These are phyloP conservation scores for Thyatira batis DNA, from an alignment of 2,888 invertebrate species.

Conservation along the genomic window DNA sequence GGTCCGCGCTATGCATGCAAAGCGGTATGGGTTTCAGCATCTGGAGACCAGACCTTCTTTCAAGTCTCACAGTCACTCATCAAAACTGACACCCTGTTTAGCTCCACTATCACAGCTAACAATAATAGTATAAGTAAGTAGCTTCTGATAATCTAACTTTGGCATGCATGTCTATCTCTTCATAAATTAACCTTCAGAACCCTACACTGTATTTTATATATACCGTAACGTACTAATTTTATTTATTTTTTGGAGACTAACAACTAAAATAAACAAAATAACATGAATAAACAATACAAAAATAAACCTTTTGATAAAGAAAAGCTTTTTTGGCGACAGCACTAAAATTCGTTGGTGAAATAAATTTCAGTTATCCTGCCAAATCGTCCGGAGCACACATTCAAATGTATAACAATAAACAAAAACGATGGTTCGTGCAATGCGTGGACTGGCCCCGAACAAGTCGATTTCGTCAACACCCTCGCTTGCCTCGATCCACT, in stretches of 20 bases:
- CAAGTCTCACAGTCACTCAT: conserved; percentile 96
- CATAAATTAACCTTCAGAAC: too few species aligned
- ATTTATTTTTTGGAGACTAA: too few species aligned
- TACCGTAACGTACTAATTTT: too few species aligned
- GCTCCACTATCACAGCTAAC: conserved; percentile 94
- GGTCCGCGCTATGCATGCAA: conserved; percentile 93
- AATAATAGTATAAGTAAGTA: conserved; percentile 89
- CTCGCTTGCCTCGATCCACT: conserved; percentile 94
- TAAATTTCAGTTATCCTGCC: conserved; percentile 87
- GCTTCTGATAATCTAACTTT: too few species aligned
- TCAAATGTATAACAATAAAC: conserved; percentile 94
- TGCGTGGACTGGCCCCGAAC: conserved; percentile 91
- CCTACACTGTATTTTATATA: too few species aligned
- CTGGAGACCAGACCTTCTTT: conserved; percentile 97
- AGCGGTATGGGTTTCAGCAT: conserved; percentile 96
- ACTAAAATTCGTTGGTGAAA: not conserved
- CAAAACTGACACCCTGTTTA: conserved; percentile 93
- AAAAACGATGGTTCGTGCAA: conserved; percentile 94
- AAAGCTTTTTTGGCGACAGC: too few species aligned
- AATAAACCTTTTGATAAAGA: too few species aligned
- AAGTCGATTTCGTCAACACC: conserved; percentile 91
- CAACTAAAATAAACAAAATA: too few species aligned
- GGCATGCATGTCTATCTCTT: too few species aligned
- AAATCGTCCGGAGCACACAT: conserved; percentile 89
- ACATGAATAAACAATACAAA: too few species aligned